Evolutionary conservation across 2,888 invertebrate species (phyloP).

Genomic region (Oscheius sp.): DNA sequence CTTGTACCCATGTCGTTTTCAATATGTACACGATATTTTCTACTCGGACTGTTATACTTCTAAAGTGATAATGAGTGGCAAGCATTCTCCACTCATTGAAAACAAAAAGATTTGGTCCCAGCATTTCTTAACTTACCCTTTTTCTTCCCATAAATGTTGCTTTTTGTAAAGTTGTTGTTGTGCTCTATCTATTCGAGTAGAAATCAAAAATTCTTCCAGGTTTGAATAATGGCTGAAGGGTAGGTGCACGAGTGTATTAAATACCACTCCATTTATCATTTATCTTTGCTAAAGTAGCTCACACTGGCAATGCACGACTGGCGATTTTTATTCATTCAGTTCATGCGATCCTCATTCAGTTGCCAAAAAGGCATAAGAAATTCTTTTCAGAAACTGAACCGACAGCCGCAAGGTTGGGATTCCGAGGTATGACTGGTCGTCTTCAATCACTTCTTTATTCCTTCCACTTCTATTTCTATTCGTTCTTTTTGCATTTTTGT

Average conservation of each 20-base stretch:
- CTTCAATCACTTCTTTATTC: neutral
- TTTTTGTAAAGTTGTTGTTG: no score
- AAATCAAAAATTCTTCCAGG: slow-evolving; percentile 24
- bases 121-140: no score
- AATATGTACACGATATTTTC: neutral
- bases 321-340: slow-evolving; percentile 15
- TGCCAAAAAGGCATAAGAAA: neutral
- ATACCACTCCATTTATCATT: neutral
- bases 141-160: no score
- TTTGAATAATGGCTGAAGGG: slow-evolving; percentile 14
- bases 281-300: neutral
- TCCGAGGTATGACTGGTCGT: slow-evolving; percentile 17
- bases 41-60: no score
- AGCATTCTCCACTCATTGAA: no score
- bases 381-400: slow-evolving; percentile 30
- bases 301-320: slow-evolving; percentile 15
- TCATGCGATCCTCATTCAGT: slow-evolving; percentile 4
- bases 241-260: slow-evolving; percentile 22
- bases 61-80: no score
- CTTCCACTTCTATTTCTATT: neutral
- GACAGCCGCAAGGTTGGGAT: slow-evolving; percentile 27
- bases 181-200: no score
- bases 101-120: no score
- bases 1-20: neutral
- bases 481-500: neutral